Percentiles rank a stretch among this genome's conserved stretches.
Evolutionary conservation across 2,113 vertebrate species (phyloP).

Genomic region (Crotalus horridus): DNA sequence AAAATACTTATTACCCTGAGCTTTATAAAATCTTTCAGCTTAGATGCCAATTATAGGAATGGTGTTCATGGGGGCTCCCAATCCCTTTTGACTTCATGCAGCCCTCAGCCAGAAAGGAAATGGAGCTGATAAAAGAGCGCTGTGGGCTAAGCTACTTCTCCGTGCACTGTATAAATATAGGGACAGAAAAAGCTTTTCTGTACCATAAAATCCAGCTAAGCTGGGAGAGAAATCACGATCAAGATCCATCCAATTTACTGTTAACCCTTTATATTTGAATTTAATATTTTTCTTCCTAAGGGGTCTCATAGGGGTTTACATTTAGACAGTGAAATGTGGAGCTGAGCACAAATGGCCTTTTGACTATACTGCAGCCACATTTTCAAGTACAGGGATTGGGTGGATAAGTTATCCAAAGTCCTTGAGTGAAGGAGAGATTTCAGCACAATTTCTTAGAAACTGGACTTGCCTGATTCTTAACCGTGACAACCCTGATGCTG

Average conservation of each 20-base stretch:
- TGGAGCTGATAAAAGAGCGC: not conserved
- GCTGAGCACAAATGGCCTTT: not conserved
- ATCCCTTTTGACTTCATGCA: not conserved
- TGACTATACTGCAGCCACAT: not conserved
- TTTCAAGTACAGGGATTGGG: not conserved
- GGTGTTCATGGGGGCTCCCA: not conserved
- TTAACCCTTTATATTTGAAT: not conserved
- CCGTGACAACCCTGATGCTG: not conserved
- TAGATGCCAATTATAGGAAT: not conserved
- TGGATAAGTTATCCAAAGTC: not conserved
- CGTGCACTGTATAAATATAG: not conserved
- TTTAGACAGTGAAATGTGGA: not conserved
- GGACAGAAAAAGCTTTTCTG: not conserved
- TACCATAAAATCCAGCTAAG: not conserved
- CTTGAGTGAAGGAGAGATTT: not conserved
- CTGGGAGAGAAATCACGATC: not conserved
- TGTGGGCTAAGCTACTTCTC: not conserved
- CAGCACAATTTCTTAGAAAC: not conserved
- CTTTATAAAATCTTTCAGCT: not conserved
- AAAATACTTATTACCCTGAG: not conserved
- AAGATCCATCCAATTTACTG: not conserved
- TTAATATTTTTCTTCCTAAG: not conserved
- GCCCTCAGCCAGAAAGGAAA: not conserved
- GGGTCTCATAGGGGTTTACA: not conserved
- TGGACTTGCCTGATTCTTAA: not conserved